Evolutionary conservation across 2,888 invertebrate species (phyloP), one percentile per base, ranked within the genome.

Genomic region (Augiades crinisus): DNA sequence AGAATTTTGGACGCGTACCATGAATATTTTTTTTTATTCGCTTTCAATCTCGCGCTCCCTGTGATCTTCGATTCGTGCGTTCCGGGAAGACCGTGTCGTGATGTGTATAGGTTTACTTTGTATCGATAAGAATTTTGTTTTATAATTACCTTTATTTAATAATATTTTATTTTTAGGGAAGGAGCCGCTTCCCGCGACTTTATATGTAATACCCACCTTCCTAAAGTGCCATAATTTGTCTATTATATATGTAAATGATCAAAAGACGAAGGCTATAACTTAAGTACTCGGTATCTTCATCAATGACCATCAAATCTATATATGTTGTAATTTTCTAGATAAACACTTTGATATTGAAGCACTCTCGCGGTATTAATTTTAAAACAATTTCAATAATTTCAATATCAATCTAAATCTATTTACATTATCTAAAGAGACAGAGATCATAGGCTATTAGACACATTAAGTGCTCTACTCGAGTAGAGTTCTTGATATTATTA

Each of bases 41-140:
- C 30, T 51, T 51, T 51, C 44, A 51, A 51, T 51, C 44, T 51
- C 7, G 36, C 43, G 19, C 36, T 21, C 19, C 30, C 6, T 50
- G 43, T 50, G 43, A 34, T 43, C 33, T 50, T 43, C 6, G 31
- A 22, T 37, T 52, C 33, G 38, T 45, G 33, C 45, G 40, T 22
- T 43, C 16, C 30, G 30, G 24, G 37, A 41, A n/a, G n/a, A n/a
- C n/a, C n/a, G n/a, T n/a, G n/a, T 34, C 13, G 27, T 52, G 37
- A 44, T 27, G 24, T 13, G 30, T 40, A 21, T 16, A 38, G 22
- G 21, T 22, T 7, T 17, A 33, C 16, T 49, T 49, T 16, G 31
- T 34, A 43, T 40, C 33, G 37, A 2, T 24, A 10, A 8, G 27
- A 8, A 27, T 8, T 8, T 4, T 27, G 4, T 2, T 8, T 8